Percentiles rank a stretch among this genome's conserved stretches.
Evolutionary conservation across 1,140 invertebrate species (phyloP).

Genomic region (Leguminivora glycinivorella): DNA sequence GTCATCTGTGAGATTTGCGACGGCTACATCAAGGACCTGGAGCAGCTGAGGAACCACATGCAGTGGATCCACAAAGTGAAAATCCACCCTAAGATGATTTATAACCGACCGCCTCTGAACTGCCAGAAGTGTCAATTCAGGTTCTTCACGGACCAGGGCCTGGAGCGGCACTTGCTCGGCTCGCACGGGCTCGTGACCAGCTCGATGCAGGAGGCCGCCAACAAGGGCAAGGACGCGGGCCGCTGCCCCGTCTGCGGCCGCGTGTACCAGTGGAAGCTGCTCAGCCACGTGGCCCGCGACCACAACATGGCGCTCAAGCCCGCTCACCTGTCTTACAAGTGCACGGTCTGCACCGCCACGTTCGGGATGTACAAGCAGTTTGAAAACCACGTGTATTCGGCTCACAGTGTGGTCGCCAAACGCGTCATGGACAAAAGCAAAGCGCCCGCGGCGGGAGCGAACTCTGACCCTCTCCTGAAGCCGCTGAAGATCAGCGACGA

Average conservation of each 20-base stretch:
- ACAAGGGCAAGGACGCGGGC: conserved; percentile 96
- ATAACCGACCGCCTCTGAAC: conserved; percentile 95
- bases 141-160: conserved; percentile 87
- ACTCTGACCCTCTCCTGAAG: conserved; percentile 86
- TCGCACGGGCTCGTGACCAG: conserved; percentile 97
- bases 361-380: conserved; percentile 98
- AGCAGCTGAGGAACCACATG: conserved; percentile 96
- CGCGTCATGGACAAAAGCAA: conserved; percentile 90
- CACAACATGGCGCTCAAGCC: conserved; percentile 96
- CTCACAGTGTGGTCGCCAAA: conserved; percentile 93
- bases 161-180: conserved; percentile 95
- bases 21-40: conserved; percentile 96
- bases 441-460: conserved; percentile 74
- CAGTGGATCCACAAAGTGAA: conserved; percentile 98
- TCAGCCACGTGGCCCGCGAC: conserved; percentile 95
- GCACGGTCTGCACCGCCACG: conserved; percentile 96
- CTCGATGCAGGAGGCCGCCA: conserved; percentile 97
- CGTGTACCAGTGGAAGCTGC: conserved; percentile 95
- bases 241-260: conserved; percentile 96
- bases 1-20: conserved; percentile 98
- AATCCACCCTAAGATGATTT: conserved; percentile 98
- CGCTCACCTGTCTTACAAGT: conserved; percentile 96
- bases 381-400: conserved; percentile 96
- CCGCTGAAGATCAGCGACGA: conserved; percentile 95
- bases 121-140: conserved; percentile 90